phyloP scores from a whole-genome alignment of 2,113 vertebrate species.

The Daubentonia madagascariensis region DNA sequence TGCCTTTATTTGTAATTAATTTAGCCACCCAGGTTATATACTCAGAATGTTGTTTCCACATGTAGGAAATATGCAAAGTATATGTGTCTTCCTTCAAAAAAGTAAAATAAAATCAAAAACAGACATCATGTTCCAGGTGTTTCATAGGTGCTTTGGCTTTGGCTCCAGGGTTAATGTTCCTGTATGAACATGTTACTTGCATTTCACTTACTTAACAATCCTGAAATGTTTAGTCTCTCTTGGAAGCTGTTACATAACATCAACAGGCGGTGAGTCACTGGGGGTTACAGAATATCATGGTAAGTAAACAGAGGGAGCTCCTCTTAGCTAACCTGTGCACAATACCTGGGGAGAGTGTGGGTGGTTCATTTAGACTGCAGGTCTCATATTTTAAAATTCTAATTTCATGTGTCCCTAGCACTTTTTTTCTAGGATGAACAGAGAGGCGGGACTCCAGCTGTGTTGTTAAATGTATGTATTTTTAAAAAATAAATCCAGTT shows the following conservation, averaged over 20 bases:
- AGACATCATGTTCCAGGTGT: background rate
- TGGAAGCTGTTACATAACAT: background rate
- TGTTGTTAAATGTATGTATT: no score
- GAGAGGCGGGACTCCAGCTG: background rate
- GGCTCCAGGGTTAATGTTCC: no score
- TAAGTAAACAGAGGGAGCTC: background rate
- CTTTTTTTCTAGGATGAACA: background rate
- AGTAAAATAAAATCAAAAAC: background rate
- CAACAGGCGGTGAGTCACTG: rapidly evolving
- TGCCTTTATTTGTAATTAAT: background rate
- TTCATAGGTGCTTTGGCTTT: background rate
- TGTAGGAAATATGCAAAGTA: rapidly evolving
- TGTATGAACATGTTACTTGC: background rate
- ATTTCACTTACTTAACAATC: no score
- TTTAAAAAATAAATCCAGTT: background rate
- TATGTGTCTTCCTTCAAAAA: background rate
- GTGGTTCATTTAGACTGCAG: rapidly evolving
- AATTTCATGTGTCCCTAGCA: rapidly evolving
- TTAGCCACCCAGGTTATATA: background rate
- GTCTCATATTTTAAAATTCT: background rate
- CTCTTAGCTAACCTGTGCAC: rapidly evolving
- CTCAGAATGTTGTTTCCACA: rapidly evolving
- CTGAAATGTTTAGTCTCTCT: background rate
- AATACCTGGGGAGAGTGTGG: rapidly evolving
- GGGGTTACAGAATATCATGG: background rate